Evolutionary conservation across 2,888 invertebrate genomes (phyloP).

Genomic region (Graphium colonna): DNA sequence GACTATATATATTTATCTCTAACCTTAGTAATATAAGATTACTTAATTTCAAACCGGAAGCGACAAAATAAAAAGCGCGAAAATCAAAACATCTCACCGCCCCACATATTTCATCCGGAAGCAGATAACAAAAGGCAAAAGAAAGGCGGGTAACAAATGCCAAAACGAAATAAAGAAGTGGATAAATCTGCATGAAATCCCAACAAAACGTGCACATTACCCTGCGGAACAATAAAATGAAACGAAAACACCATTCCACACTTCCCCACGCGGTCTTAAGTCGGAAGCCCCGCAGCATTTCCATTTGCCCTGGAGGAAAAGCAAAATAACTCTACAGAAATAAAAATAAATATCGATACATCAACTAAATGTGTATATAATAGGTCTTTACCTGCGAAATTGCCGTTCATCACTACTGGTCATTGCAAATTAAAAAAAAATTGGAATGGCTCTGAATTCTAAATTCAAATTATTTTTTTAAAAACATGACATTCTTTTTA

Average conservation of each 20-base stretch:
- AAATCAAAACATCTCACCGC: no score
- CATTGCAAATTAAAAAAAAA: no score
- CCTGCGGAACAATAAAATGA: slow-evolving; percentile 47
- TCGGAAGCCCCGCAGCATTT: slow-evolving; percentile 31
- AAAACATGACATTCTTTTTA: no score
- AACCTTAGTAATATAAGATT: no score
- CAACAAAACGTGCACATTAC: slow-evolving; percentile 36
- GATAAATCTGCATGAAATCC: slow-evolving; percentile 18
- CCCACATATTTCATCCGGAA: not conserved
- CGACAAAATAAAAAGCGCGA: no score
- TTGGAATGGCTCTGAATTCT: not conserved
- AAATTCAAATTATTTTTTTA: no score
- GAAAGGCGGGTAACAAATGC: slow-evolving; percentile 8
- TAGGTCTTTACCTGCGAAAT: no score
- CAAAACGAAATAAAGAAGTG: slow-evolving; percentile 15
- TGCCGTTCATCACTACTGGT: no score
- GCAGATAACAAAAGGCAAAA: not conserved
- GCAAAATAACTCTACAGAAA: slow-evolving; percentile 18
- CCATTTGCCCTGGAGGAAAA: slow-evolving; percentile 35
- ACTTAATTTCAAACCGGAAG: no score
- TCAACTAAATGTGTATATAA: slow-evolving; percentile 18
- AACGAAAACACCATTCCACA: slow-evolving; percentile 50
- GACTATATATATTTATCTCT: no score
- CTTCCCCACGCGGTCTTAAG: slow-evolving; percentile 44
- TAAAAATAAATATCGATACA: slow-evolving; percentile 17